Evolutionary conservation across 2,113 vertebrate species (phyloP).

Genomic region (Chroicocephalus ridibundus): DNA sequence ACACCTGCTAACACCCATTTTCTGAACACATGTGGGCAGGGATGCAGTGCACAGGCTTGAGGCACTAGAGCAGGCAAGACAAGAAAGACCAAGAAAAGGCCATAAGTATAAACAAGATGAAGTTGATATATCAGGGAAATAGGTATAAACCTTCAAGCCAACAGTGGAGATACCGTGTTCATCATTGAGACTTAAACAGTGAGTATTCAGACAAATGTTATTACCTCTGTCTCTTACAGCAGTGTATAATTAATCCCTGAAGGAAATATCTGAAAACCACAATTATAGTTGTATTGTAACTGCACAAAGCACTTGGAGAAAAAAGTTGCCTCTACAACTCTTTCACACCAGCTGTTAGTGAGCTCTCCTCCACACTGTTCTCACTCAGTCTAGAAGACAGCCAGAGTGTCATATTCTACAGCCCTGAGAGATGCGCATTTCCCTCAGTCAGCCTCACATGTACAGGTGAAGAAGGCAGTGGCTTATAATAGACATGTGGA

Average conservation of each 20-base stretch:
- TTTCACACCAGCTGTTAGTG: not conserved
- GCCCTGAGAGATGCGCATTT: not conserved
- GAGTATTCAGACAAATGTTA: not conserved
- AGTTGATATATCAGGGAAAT: not conserved
- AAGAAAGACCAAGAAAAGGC: not conserved
- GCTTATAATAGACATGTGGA: not conserved
- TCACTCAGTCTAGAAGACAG: not conserved
- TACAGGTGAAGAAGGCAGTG: not conserved
- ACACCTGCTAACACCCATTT: not conserved
- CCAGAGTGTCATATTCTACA: rapidly evolving
- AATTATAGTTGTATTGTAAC: not conserved
- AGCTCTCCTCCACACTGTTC: not conserved
- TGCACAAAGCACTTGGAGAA: not conserved
- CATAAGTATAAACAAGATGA: not conserved
- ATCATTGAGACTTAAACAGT: not conserved
- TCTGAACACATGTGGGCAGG: not conserved
- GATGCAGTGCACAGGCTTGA: not conserved
- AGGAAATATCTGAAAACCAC: not conserved
- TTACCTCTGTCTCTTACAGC: not conserved
- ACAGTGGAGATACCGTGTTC: not conserved
- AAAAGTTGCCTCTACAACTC: not conserved
- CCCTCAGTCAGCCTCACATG: not conserved
- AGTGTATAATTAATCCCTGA: not conserved
- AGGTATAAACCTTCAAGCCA: not conserved
- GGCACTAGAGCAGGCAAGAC: not conserved